phyloP scores from a whole-genome alignment of 2,888 invertebrate genomes.

The Drosophila falleni region DNA sequence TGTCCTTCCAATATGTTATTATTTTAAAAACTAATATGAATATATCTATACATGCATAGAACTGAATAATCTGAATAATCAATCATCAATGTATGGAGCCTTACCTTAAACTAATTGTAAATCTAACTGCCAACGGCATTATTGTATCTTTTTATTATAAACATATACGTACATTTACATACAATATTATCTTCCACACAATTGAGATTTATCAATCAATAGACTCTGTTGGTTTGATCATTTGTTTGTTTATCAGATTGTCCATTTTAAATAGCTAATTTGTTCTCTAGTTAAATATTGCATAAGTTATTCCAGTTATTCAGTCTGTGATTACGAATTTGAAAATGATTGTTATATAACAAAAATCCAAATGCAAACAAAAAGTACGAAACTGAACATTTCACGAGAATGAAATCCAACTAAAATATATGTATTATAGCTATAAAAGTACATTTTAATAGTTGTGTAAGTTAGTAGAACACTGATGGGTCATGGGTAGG shows the following conservation, averaged over 20 bases:
- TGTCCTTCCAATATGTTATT: constrained; percentile 68
- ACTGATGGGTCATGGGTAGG: constrained; percentile 74
- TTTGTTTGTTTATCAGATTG: constrained; percentile 12
- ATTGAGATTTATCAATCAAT: constrained; percentile 48
- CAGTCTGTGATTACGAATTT: constrained; percentile 74
- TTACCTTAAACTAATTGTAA: constrained; percentile 66
- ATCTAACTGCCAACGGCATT: constrained; percentile 63
- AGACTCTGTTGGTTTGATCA: constrained; percentile 36
- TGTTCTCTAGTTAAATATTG: constrained; percentile 56
- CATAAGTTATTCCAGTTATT: constrained; percentile 75
- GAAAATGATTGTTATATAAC: constrained; percentile 35
- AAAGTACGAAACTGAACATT: constrained; percentile 71
- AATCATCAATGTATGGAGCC: constrained; percentile 57
- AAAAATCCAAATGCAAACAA: constrained; percentile 55
- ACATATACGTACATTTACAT: constrained; percentile 23
- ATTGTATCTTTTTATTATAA: constrained; percentile 39
- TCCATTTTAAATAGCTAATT: constrained; percentile 72
- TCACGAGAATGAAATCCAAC: constrained; percentile 53
- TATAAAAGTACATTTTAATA: constrained; percentile 25
- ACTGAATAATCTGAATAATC: constrained; percentile 17
- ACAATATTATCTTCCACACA: constrained; percentile 10
- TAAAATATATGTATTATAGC: constrained; percentile 28
- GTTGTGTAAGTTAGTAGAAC: constrained; percentile 41
- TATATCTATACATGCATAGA: constrained; percentile 23
- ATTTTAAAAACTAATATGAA: constrained; percentile 51